Conservation (phyloP, 2,113 vertebrate species). For the Pedionomus torquatus region DNA sequence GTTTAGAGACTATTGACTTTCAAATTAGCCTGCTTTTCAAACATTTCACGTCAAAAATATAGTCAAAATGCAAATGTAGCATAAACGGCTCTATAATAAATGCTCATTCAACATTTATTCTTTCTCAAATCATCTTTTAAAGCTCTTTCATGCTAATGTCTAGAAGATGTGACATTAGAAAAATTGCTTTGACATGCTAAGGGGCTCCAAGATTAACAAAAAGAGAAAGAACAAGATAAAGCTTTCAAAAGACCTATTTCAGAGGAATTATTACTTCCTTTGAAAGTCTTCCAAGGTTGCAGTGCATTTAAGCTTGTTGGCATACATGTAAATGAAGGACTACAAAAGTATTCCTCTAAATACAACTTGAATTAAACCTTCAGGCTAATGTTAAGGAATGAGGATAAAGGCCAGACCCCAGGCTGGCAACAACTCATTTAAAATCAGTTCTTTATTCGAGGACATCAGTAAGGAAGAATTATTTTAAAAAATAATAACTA, state of each 20-base stretch:
- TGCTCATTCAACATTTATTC: conserved; percentile 87
- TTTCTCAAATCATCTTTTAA: conserved; percentile 92
- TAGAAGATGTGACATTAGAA: conserved; percentile 98
- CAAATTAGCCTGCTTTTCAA: conserved; percentile 77
- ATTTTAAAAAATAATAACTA: background rate
- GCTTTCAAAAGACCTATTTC: conserved; percentile 97
- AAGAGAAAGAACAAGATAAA: conserved; percentile 99
- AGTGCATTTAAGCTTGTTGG: conserved; percentile 97
- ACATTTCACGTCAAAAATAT: conserved; percentile 69
- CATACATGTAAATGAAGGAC: conserved; percentile 97
- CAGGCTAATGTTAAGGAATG: conserved; percentile 54
- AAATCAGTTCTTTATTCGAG: conserved; percentile 39
- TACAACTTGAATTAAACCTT: conserved; percentile 87
- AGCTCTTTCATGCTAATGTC: conserved; percentile 97
- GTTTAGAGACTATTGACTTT: conserved; percentile 76
- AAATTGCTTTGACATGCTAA: conserved; percentile 98
- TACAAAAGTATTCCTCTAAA: conserved; percentile 87
- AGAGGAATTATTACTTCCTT: conserved; percentile 98
- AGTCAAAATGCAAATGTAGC: conserved; percentile 81
- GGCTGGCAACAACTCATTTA: conserved; percentile 19
- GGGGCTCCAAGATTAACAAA: conserved; percentile 95
- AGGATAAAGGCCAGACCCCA: conserved; percentile 67
- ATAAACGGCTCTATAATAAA: conserved; percentile 83
- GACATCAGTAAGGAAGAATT: background rate
- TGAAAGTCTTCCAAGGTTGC: conserved; percentile 99